Conservation (phyloP, 2,113 vertebrate species). For the Carettochelys insculpta region DNA sequence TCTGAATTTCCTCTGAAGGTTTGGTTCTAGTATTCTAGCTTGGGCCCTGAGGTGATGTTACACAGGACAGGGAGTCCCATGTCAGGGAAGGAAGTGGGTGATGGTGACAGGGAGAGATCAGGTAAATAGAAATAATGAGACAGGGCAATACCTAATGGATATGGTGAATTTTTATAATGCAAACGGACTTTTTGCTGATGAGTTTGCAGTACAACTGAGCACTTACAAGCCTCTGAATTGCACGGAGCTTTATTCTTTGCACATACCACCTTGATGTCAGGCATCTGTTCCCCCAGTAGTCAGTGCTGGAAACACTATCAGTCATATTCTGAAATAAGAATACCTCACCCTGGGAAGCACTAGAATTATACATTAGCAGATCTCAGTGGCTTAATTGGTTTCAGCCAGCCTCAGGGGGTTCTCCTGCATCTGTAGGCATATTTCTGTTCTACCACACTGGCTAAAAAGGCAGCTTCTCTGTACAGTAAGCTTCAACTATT, state of each 20-base stretch:
- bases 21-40: not conserved
- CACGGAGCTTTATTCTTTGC: not conserved
- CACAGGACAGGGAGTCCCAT: not conserved
- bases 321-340: not conserved
- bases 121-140: slow-evolving; percentile 17
- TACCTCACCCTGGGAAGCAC: not conserved
- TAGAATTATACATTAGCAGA: not conserved
- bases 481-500: not conserved
- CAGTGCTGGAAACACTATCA: not conserved
- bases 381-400: not conserved
- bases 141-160: not conserved
- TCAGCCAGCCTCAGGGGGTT: not conserved
- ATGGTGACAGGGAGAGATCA: not conserved
- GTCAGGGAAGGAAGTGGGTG: not conserved
- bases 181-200: not conserved
- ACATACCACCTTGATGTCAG: not conserved
- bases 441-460: slow-evolving; percentile 58
- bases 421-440: not conserved
- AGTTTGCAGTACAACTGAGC: not conserved
- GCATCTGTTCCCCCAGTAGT: not conserved
- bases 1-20: not conserved
- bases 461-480: not conserved
- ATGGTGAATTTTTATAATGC: not conserved
- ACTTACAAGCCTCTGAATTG: not conserved
- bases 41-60: not conserved